Base-by-base conservation (phyloP, 2,888 invertebrate species). In the Pristionchus arcanus region DNA sequence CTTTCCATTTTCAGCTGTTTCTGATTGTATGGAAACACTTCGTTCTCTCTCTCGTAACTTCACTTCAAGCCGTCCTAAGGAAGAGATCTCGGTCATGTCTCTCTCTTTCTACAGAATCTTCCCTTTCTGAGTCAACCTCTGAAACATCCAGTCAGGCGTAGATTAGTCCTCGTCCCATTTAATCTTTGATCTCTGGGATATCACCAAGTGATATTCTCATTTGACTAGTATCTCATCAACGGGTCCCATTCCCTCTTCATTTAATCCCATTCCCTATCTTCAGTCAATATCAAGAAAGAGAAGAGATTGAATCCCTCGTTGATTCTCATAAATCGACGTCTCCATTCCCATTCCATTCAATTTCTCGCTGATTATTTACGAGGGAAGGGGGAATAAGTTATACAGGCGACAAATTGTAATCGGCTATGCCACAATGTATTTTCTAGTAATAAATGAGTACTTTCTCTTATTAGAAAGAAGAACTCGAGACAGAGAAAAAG, bases 11-110 rank as follows among this genome's bases (percentile, higher is more conserved):
- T 37, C 87, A 87, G 68, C 53, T 71, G 16, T 71, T 71, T 68
- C 71, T 91, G 31, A 83, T 91, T 31, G 87, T 90, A 16, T 91
- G 91, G 91, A 91, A 91, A 49, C 91, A 91, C 71, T 91, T 91
- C 89, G 89, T 90, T 21, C 89, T 91, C 19, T 90, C 91, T 59
- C 89, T 91, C 19, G 86, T 90, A 16, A 63, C 86, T 53, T 66
- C 59, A 5, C 66, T 86, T 42, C 63, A 86, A 86, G 31, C 21
- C 7, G 59, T 66, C 0, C 34, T 86, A n/a, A 53, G 86, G n/a
- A 86, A 86, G 28, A 63, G 86, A 59, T 86, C 86, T 37, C 34
- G 86, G n/a, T 86, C 86, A 1, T 86, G 63, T 63, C 86, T 86
- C 21, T 86, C 86, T 21, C 66, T 86, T 2, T 83, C 83, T 28